Conservation (phyloP, 2,797 vertebrate species). For the Trematomus bernacchii region DNA sequence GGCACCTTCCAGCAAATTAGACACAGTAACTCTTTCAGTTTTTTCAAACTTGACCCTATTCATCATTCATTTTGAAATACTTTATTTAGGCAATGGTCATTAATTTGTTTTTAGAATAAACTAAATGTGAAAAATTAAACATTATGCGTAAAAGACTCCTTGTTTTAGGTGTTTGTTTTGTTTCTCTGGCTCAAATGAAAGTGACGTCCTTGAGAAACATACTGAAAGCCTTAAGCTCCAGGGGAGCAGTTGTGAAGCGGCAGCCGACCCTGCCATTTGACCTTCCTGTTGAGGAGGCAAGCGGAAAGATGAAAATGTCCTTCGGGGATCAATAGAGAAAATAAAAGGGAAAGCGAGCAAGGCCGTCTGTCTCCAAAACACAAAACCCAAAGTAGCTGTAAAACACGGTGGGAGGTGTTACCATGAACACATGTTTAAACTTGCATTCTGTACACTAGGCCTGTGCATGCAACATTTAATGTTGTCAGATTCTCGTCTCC, state of each 20-base stretch:
- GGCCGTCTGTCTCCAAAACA: constrained; percentile 49
- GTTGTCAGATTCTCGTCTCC: constrained; percentile 4
- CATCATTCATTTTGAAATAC: background rate
- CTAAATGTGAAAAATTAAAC: background rate
- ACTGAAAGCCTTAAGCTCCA: constrained; percentile 38
- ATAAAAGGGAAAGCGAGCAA: constrained; percentile 48
- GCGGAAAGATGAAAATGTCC: constrained; percentile 58
- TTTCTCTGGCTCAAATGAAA: constrained; percentile 35
- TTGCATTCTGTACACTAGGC: constrained; percentile 2
- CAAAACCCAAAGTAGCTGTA: constrained; percentile 49
- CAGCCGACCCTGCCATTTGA: constrained; percentile 52
- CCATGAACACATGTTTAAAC: constrained; percentile 34
- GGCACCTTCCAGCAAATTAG: background rate
- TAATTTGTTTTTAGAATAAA: background rate
- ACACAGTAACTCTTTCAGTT: background rate
- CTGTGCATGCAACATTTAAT: constrained; percentile 22
- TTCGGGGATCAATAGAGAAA: constrained; percentile 58
- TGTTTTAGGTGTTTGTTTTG: constrained; percentile 9
- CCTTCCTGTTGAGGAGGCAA: constrained; percentile 63
- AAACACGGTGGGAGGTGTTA: constrained; percentile 40
- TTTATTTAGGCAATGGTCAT: background rate
- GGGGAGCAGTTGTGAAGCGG: constrained; percentile 45
- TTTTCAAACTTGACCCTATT: background rate
- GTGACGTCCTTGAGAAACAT: constrained; percentile 44
- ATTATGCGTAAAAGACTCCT: background rate